A percentile compares a stretch with the other conserved stretches of the same genome.
These are phyloP conservation scores for Sphecodes monilicornis DNA, from an alignment of 2,888 invertebrate genomes.

Conservation along the genomic window DNA sequence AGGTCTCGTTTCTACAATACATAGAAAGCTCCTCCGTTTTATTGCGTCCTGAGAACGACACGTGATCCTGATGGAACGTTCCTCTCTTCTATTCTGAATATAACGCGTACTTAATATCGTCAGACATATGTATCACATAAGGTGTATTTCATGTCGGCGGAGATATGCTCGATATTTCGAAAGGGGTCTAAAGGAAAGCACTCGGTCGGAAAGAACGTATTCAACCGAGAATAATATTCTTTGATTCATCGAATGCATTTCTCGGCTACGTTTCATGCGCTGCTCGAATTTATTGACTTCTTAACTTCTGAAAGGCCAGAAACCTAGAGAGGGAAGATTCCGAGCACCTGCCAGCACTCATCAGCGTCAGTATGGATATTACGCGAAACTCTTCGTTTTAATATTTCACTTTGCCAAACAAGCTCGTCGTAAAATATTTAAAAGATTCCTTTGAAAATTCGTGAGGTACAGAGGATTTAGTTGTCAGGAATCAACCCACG, in stretches of 20 bases:
- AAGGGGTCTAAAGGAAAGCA: conserved; percentile 5
- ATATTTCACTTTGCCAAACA: neutral
- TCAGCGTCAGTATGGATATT: neutral
- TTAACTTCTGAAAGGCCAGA: neutral
- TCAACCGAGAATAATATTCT: conserved; percentile 41
- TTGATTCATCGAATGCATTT: conserved; percentile 11
- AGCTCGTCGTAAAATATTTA: neutral
- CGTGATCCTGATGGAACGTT: neutral
- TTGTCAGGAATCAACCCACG: neutral
- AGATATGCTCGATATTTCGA: neutral
- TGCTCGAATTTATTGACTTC: conserved; percentile 26
- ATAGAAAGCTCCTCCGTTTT: neutral
- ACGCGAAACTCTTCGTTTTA: neutral
- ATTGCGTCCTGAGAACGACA: neutral
- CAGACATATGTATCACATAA: conserved; percentile 10
- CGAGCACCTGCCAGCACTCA: neutral
- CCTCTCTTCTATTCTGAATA: neutral
- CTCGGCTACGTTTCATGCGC: neutral
- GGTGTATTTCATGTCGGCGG: neutral
- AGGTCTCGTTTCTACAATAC: neutral
- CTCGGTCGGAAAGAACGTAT: conserved; percentile 12
- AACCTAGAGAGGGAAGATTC: neutral
- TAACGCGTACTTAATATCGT: neutral
- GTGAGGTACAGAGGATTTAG: neutral
- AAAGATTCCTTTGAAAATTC: neutral